Percentiles rank a stretch among this genome's conserved stretches.
Evolutionary conservation across 92 coral and sea anemone genomes (phyloP).

Genomic region (Palythoa heliodiscus): DNA sequence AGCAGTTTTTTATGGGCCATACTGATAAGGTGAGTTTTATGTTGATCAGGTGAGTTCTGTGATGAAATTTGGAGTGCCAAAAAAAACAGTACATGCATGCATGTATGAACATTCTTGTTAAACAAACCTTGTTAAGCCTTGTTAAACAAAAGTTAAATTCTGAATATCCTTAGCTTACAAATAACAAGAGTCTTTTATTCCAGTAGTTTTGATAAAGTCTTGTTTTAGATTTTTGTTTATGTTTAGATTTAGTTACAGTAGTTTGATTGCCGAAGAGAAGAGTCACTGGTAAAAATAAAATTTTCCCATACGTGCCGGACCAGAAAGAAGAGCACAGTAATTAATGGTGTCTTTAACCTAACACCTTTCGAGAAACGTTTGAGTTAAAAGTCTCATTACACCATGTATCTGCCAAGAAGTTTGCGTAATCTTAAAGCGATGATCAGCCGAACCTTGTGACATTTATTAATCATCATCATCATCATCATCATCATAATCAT

Average conservation of each 20-base stretch:
- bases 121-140: too few species aligned
- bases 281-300: neutral
- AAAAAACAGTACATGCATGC: neutral
- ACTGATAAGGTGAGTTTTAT: slow-evolving; percentile 80
- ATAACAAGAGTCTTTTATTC: too few species aligned
- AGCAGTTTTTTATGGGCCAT: slow-evolving; percentile 93
- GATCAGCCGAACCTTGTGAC: too few species aligned
- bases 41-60: neutral
- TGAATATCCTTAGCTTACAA: too few species aligned
- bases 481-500: too few species aligned
- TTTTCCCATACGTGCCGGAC: neutral
- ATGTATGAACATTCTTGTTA: neutral
- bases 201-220: too few species aligned
- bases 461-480: too few species aligned
- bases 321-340: neutral
- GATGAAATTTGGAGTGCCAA: neutral
- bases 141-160: too few species aligned
- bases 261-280: too few species aligned
- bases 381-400: neutral
- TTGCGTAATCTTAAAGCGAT: neutral
- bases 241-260: too few species aligned
- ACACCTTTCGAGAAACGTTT: neutral
- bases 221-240: too few species aligned
- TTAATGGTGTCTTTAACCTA: neutral
- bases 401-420: neutral